phyloP scores from a whole-genome alignment of 1,140 invertebrate species.

The Panulirus ornatus region DNA sequence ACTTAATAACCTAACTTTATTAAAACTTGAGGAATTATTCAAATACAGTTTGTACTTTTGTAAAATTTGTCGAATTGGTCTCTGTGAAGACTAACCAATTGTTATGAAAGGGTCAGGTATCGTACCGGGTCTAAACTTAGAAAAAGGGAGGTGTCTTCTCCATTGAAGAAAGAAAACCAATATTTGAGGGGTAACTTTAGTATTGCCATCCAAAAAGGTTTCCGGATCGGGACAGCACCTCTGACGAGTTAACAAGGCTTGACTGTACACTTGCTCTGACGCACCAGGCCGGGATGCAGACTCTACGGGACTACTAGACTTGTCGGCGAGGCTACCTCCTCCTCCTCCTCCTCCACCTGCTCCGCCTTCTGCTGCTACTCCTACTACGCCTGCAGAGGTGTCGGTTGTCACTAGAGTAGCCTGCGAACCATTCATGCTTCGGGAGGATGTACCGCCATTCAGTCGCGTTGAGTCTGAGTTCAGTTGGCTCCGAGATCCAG shows the following conservation, averaged over 20 bases:
- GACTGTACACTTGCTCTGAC: conserved; percentile 12
- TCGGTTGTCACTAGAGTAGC: conserved; percentile 20
- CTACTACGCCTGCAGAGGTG: conserved; percentile 45
- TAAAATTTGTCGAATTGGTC: too few species aligned
- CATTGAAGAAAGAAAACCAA: too few species aligned
- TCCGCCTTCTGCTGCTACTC: conserved; percentile 48
- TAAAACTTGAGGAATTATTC: too few species aligned
- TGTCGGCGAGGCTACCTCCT: conserved; percentile 48
- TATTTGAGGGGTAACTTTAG: too few species aligned
- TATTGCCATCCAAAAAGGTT: too few species aligned
- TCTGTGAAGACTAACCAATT: too few species aligned
- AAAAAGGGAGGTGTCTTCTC: too few species aligned
- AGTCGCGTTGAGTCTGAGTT: conserved; percentile 4
- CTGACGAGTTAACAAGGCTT: conserved; percentile 29
- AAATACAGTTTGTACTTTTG: too few species aligned
- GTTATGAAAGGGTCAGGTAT: too few species aligned
- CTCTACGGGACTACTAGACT: conserved; percentile 41
- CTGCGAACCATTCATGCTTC: conserved; percentile 41
- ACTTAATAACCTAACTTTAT: too few species aligned
- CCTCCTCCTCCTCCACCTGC: conserved; percentile 49
- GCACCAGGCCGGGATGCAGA: conserved; percentile 39
- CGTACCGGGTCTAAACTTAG: too few species aligned
- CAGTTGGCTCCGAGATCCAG: conserved; percentile 37
- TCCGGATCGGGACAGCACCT: too few species aligned
- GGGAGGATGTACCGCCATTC: conserved; percentile 27